A percentile compares a stretch with the other conserved stretches of the same genome.
Evolutionary conservation across 2,797 vertebrate genomes (phyloP).

Genomic region (Chiloscyllium punctatum): DNA sequence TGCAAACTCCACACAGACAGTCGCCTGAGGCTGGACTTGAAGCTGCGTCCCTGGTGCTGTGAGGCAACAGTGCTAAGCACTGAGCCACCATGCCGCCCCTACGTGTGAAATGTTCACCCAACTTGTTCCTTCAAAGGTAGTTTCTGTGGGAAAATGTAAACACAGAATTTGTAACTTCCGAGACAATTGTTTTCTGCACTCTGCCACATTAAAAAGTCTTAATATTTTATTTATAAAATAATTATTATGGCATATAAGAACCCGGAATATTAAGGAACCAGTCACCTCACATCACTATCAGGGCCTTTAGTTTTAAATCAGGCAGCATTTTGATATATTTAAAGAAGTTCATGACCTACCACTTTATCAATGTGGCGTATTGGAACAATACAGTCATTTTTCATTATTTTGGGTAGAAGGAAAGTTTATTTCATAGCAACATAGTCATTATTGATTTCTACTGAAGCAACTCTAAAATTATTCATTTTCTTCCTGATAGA

Average conservation of each 20-base stretch:
- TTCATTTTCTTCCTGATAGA: neutral
- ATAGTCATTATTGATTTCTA: neutral
- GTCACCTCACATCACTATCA: neutral
- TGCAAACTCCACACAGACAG: too few species aligned
- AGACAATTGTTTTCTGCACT: neutral
- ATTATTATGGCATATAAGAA: neutral
- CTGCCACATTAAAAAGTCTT: neutral
- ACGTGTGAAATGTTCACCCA: neutral
- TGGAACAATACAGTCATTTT: neutral
- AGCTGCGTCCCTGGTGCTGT: too few species aligned
- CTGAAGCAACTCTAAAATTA: constrained; percentile 4
- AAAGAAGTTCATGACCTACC: neutral
- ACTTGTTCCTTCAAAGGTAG: neutral
- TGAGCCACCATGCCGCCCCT: too few species aligned
- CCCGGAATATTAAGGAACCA: too few species aligned
- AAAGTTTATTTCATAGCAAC: neutral
- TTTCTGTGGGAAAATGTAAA: neutral
- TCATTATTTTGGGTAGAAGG: neutral
- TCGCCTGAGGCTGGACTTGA: too few species aligned
- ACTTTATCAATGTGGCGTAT: neutral
- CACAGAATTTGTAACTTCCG: neutral
- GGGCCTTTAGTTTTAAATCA: neutral
- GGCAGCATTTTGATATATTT: neutral
- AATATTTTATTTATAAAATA: neutral
- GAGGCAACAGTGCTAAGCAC: too few species aligned